Base-by-base conservation (phyloP, 2,888 invertebrate genomes). In the Standfussiana lucernea region DNA sequence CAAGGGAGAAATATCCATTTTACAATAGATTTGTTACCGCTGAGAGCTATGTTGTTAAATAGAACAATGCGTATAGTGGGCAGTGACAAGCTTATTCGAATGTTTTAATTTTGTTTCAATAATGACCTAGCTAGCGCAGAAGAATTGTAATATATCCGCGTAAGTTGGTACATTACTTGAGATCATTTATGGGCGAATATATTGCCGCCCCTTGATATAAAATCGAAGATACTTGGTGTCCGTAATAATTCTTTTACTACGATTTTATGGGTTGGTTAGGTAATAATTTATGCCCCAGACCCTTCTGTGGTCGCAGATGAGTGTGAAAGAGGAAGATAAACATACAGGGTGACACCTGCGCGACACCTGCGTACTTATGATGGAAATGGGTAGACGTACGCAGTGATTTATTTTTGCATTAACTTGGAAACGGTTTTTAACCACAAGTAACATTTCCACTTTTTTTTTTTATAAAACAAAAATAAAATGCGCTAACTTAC, bases 231-330 rank as follows among this genome's bases (percentile, higher is more conserved):
- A 77, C 72, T 80, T 65, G 62, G 80, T 53, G 76, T 66, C 73
- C 75, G 83, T 83, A 86, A 85, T 83, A 83, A 77, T 80, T 83
- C 68, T 86, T 83, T 80, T 77, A 83, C 72, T 74, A 77, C 80
- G 35, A 86, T 77, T 85, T 85, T 85, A 85, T 83, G 77, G 80
- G 77, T 62, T 75, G 74, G 56, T 75, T 70, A 64, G 74, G 67
- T 73, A 83, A 79, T 85, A 78, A 86, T 83, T 83, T 85, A 83
- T 80, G 77, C 56, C 50, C 18, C 42, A 56, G 75, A 73, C 76
- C 83, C 70, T 75, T 74, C 50, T 68, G 62, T 67, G 75, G 82
- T 70, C 66, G 37, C 71, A 70, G 61, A 70, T 84, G 71, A 42
- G 47, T 32, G 59, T 65, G 66, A 6, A n/a, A 59, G 59, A 61